phyloP scores from a whole-genome alignment of 2,888 invertebrate genomes.

The Raillietiella orientalis region DNA sequence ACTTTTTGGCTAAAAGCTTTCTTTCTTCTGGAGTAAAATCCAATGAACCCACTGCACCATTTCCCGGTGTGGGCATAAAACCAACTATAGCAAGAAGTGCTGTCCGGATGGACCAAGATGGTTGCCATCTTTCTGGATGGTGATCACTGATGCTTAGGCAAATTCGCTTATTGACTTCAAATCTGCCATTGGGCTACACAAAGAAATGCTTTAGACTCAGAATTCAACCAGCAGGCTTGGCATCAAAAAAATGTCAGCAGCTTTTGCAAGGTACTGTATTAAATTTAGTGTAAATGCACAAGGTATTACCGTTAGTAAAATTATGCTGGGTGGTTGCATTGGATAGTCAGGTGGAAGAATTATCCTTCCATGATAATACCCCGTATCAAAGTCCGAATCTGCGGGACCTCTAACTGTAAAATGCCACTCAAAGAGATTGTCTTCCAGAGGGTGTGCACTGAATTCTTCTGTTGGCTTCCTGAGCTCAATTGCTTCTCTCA shows the following conservation, averaged over 20 bases:
- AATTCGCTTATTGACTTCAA: constrained; percentile 74
- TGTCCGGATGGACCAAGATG: constrained; percentile 82
- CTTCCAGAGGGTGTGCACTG: constrained; percentile 59
- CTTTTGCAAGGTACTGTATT: constrained; percentile 8
- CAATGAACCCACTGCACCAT: constrained; percentile 62
- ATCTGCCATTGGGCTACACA: constrained; percentile 55
- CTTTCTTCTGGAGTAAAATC: constrained; percentile 63
- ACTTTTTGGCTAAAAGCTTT: constrained; percentile 40
- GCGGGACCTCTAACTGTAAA: constrained; percentile 72
- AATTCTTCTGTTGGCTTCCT: constrained; percentile 61
- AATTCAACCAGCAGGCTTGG: background rate
- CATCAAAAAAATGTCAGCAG: constrained; percentile 1
- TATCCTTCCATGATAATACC: constrained; percentile 72
- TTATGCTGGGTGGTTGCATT: constrained; percentile 87
- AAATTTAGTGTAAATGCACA: constrained; percentile 42
- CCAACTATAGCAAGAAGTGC: constrained; percentile 68
- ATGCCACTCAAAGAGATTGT: constrained; percentile 92
- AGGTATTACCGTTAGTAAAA: constrained; percentile 37
- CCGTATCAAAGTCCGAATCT: constrained; percentile 58
- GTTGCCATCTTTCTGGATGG: constrained; percentile 94
- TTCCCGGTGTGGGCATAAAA: constrained; percentile 69
- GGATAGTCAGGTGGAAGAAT: constrained; percentile 74
- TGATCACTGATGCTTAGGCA: constrained; percentile 80
- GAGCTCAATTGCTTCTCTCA: constrained; percentile 63
- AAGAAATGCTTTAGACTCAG: background rate